Percentiles rank a stretch among this genome's conserved stretches.
Conservation (phyloP, 1,140 invertebrate species). For the Nylanderia fulva region DNA sequence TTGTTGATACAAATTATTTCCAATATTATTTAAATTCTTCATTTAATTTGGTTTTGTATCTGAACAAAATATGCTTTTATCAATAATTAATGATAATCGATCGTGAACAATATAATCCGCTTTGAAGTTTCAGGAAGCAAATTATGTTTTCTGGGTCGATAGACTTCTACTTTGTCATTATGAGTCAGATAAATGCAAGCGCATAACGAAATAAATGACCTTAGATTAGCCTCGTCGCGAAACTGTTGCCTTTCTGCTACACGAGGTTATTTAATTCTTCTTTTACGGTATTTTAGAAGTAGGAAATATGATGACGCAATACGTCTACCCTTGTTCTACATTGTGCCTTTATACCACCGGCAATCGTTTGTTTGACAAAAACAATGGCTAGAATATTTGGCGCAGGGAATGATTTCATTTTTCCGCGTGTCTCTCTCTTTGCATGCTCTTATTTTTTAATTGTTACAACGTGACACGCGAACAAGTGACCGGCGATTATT, state of each 20-base stretch:
- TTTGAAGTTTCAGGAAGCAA: slow-evolving; percentile 39
- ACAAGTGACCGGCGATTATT: background rate
- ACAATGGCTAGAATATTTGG: slow-evolving; percentile 15
- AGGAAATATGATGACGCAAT: slow-evolving; percentile 54
- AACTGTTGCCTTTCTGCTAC: background rate
- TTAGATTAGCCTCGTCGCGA: slow-evolving; percentile 32
- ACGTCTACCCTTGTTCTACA: slow-evolving; percentile 67
- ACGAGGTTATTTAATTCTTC: slow-evolving; percentile 16
- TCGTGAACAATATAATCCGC: background rate
- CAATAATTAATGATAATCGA: slow-evolving; percentile 11
- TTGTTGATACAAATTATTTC: background rate
- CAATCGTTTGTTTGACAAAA: background rate
- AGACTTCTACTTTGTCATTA: slow-evolving; percentile 44
- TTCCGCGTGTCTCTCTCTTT: background rate
- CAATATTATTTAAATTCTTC: background rate
- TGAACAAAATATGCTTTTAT: slow-evolving; percentile 9
- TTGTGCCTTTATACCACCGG: slow-evolving; percentile 34
- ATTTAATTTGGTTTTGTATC: background rate
- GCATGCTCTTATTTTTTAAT: background rate
- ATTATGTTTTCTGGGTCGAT: slow-evolving; percentile 46
- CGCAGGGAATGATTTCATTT: slow-evolving; percentile 19
- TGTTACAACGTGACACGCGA: slow-evolving; percentile 5
- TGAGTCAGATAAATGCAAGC: slow-evolving; percentile 46
- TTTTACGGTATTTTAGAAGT: slow-evolving; percentile 57
- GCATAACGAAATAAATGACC: slow-evolving; percentile 45